These are phyloP conservation scores for Tolypeutes matacus DNA, from an alignment of 2,797 vertebrate genomes.

Conservation along the genomic window DNA sequence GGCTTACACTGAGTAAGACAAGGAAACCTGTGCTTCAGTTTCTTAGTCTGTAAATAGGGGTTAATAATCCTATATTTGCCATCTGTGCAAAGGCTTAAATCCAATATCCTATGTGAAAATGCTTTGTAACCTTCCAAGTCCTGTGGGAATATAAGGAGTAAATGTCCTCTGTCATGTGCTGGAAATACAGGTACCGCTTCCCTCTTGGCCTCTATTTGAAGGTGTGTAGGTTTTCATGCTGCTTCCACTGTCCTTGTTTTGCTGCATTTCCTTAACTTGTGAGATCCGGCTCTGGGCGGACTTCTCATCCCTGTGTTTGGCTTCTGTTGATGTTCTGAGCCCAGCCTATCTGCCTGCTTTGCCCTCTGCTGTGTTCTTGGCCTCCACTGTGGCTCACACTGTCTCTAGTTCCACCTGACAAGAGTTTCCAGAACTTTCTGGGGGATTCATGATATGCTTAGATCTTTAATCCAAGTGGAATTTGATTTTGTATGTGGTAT, in stretches of 20 bases:
- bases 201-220: background rate
- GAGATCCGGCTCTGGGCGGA: background rate
- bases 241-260: background rate
- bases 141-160: background rate
- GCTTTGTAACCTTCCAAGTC: background rate
- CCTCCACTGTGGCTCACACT: background rate
- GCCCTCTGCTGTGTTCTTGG: background rate
- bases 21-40: slow-evolving; percentile 6
- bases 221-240: background rate
- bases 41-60: background rate
- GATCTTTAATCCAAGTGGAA: slow-evolving; percentile 29
- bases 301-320: background rate
- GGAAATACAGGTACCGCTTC: background rate
- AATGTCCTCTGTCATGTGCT: background rate
- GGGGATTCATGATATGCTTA: background rate
- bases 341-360: background rate
- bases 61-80: background rate
- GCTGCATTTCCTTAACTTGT: background rate
- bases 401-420: background rate
- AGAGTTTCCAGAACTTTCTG: slow-evolving; percentile 13
- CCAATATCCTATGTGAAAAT: background rate
- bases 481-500: slow-evolving; percentile 44
- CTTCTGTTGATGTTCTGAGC: background rate
- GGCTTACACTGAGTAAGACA: background rate
- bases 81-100: background rate